A percentile compares a stretch with the other conserved stretches of the same genome.
Conservation (phyloP, 2,888 invertebrate species). For the Sturmia bella region DNA sequence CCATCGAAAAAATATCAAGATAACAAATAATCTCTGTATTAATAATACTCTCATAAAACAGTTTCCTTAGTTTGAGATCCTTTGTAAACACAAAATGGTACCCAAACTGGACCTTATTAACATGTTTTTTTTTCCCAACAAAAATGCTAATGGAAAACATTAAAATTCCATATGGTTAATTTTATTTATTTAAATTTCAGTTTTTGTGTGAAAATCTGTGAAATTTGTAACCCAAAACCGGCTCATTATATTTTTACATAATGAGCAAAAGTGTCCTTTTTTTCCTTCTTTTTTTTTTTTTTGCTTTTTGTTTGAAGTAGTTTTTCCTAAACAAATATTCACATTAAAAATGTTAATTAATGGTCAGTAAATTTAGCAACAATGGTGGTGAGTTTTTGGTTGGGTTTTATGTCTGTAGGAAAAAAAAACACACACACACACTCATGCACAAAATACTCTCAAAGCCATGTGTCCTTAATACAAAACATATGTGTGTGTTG, state of each 20-base stretch:
- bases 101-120: slow-evolving; percentile 62
- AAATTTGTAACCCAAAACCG: slow-evolving; percentile 62
- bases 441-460: neutral
- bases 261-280: slow-evolving; percentile 55
- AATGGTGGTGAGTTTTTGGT: slow-evolving; percentile 56
- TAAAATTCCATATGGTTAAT: slow-evolving; percentile 19
- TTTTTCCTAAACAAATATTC: slow-evolving; percentile 45
- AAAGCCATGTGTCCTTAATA: slow-evolving; percentile 16
- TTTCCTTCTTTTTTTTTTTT: neutral
- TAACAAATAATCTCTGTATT: slow-evolving; percentile 48
- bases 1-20: slow-evolving; percentile 58
- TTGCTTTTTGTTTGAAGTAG: neutral
- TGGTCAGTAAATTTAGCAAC: slow-evolving; percentile 62
- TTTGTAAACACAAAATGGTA: slow-evolving; percentile 22
- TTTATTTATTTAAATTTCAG: slow-evolving; percentile 6
- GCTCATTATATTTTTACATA: slow-evolving; percentile 61
- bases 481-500: slow-evolving; percentile 44
- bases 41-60: slow-evolving; percentile 21
- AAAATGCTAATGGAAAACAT: slow-evolving; percentile 30
- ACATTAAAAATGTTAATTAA: slow-evolving; percentile 63
- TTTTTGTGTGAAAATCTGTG: slow-evolving; percentile 64
- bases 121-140: slow-evolving; percentile 54
- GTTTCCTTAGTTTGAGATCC: neutral
- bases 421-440: neutral
- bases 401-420: slow-evolving; percentile 1